Base-by-base conservation (phyloP, 2,888 invertebrate species). In the Arrhopalites spinosus region DNA sequence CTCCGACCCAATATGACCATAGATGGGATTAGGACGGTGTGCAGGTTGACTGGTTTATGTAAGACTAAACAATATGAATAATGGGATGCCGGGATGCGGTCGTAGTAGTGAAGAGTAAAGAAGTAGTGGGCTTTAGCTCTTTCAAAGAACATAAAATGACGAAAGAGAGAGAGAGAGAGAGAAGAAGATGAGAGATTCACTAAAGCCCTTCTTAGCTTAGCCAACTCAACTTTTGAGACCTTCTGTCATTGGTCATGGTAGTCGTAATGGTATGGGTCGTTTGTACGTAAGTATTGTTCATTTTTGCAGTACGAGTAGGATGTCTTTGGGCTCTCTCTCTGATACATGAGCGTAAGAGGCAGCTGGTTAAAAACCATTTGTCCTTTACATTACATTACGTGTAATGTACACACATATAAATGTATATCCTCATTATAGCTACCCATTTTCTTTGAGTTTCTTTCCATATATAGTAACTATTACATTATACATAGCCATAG, bases 1-100 rank as follows among this genome's bases (percentile, higher is more conserved):
- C 73, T 73, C 67, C 53, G 66, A 67, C 73, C 73, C 66, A 73
- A 73, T 73, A 73, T 73, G 66, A 29, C 67, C 73, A 73, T 53
- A 64, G 30, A 73, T 50, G 73, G 73, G 25, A 50, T n/a, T n/a
- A 2, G 53, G 30, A 67, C 45, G 53, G 27, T 64, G 64, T 64
- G 27, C 25, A 63, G 47, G 50, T 23, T 71, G 36, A 71, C 69
- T 69, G n/a, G 23, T 69, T 69, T 69, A 69, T 69, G 50, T 29
- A 69, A 69, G 20, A 29, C 69, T 67, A 69, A 25, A 53, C 50
- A 69, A 69, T 69, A 69, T 69, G 53, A 69, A 50, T 69, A 50
- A 69, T 69, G 50, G 53, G 29, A 47, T 69, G 69, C 53, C 30
- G 67, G 45, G 64, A 64, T 64, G 64, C 64, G 64, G 64, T 64